phyloP scores from a whole-genome alignment of 2,888 invertebrate genomes.

The Scelioninae gen. 2 region DNA sequence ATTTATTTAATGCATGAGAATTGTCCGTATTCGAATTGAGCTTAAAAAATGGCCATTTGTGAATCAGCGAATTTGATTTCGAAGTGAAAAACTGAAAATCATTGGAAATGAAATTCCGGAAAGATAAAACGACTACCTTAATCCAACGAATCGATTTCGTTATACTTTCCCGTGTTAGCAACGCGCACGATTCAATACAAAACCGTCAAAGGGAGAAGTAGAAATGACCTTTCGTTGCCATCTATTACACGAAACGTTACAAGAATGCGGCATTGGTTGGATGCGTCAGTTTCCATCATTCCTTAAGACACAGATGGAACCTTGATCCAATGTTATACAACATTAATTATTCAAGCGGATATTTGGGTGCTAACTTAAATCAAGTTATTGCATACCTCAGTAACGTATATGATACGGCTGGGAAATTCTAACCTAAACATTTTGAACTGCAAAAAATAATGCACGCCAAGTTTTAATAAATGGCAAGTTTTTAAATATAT shows the following conservation, averaged over 20 bases:
- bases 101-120: neutral
- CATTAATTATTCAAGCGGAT: slow-evolving; percentile 3
- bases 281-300: slow-evolving; percentile 7
- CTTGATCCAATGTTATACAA: slow-evolving; percentile 8
- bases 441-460: no score
- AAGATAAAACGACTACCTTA: slow-evolving; percentile 4
- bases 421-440: no score
- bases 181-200: slow-evolving; percentile 1
- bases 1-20: no score
- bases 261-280: slow-evolving; percentile 1
- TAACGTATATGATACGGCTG: no score
- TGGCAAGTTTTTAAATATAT: no score
- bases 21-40: no score
- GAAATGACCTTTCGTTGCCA: slow-evolving; percentile 5
- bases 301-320: slow-evolving; percentile 1
- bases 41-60: neutral
- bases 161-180: slow-evolving; percentile 7
- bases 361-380: slow-evolving; percentile 3
- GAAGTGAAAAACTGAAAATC: neutral
- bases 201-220: slow-evolving; percentile 2
- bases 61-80: neutral
- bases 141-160: slow-evolving; percentile 5
- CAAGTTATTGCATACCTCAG: neutral
- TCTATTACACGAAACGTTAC: slow-evolving; percentile 1
- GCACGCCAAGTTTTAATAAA: no score